Conservation (phyloP, 2,797 vertebrate genomes). For the Oophaga sylvatica region DNA sequence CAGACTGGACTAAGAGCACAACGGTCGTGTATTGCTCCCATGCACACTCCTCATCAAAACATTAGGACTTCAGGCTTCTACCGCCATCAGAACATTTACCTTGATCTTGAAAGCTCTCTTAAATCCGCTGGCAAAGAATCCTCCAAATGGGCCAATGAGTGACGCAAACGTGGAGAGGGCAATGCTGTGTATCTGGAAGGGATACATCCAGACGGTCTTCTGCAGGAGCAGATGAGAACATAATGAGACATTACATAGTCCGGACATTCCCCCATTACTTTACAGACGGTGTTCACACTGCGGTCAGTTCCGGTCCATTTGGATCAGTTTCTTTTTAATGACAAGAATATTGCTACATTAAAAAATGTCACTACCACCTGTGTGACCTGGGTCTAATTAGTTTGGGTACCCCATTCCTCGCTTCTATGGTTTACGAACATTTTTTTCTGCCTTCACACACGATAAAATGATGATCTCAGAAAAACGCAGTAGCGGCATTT, state of each 20-base stretch:
- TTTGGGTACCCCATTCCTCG: not conserved
- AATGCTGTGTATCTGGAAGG: conserved; percentile 98
- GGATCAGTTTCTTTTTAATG: no score
- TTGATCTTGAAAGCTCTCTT: conserved; percentile 99
- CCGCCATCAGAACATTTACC: conserved; percentile 71
- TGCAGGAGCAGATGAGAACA: conserved; percentile 65
- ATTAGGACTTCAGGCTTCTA: not conserved
- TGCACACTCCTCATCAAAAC: not conserved
- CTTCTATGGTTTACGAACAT: not conserved
- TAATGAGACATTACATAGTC: no score
- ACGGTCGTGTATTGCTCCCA: not conserved
- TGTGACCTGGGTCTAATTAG: no score
- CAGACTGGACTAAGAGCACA: not conserved
- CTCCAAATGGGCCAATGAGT: conserved; percentile 93
- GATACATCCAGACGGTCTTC: conserved; percentile 90
- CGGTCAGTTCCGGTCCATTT: not conserved
- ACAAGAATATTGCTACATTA: no score
- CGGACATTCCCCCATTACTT: no score
- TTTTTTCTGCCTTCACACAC: not conserved
- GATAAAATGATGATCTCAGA: not conserved
- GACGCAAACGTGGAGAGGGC: conserved; percentile 94
- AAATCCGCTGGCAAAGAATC: conserved; percentile 98
- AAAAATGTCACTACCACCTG: not conserved
- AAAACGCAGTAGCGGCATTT: not conserved
- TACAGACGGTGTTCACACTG: no score